Evolutionary conservation across 1,140 invertebrate genomes (phyloP).

Genomic region (Meloidogyne hapla): DNA sequence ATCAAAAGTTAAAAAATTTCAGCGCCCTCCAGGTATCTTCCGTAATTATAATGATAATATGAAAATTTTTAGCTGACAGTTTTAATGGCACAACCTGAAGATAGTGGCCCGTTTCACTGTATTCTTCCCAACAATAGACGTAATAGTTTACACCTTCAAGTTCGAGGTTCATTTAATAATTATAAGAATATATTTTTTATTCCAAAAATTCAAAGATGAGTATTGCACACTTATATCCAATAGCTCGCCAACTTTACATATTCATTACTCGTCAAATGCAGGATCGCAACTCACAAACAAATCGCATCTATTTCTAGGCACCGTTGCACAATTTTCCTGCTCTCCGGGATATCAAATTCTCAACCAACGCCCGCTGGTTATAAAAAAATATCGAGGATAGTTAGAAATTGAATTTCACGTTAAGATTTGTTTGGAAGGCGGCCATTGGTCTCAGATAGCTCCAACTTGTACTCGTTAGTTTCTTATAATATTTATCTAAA

Average conservation of each 20-base stretch:
- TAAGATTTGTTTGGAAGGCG: constrained; percentile 44
- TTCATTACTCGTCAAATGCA: constrained; percentile 37
- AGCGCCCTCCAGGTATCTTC: background rate
- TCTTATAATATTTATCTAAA: background rate
- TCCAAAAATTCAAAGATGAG: constrained; percentile 33
- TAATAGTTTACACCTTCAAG: constrained; percentile 29
- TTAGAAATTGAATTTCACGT: background rate
- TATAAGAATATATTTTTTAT: background rate
- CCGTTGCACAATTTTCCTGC: constrained; percentile 46
- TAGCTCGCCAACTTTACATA: constrained; percentile 33
- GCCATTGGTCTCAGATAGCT: constrained; percentile 48
- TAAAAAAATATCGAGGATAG: background rate
- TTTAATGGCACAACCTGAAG: constrained; percentile 46
- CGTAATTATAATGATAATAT: too few species aligned
- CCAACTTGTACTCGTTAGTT: constrained; percentile 33
- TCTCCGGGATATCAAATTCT: constrained; percentile 37
- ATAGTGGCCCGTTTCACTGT: constrained; percentile 48
- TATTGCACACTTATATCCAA: constrained; percentile 46
- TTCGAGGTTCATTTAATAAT: constrained; percentile 36
- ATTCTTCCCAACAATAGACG: constrained; percentile 46
- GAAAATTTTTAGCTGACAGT: constrained; percentile 48
- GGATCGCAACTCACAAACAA: background rate
- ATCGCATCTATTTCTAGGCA: constrained; percentile 40
- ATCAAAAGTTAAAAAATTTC: background rate
- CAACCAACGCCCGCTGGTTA: constrained; percentile 34